Base-by-base conservation (phyloP, 2,888 invertebrate species). In the Thalpophila matura region DNA sequence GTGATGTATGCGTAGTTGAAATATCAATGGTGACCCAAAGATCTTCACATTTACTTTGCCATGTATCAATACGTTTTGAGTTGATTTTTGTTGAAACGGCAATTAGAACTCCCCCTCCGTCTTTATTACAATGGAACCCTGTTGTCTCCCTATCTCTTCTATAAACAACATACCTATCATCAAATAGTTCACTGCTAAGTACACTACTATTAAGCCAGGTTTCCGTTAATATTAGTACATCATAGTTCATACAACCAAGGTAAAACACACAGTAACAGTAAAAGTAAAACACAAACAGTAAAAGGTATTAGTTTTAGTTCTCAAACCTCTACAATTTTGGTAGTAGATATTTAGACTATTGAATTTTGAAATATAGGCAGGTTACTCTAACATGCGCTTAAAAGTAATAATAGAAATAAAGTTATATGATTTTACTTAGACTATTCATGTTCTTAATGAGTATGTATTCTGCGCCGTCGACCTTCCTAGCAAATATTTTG, bases 21-120 rank as follows among this genome's bases (percentile, higher is more conserved):
- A 46, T 33, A 18, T 57, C 57, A 1, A 63, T 14, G n/a, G 45
- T 53, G 4, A 63, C 57, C 63, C 57, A 63, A n/a, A 63, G 24
- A 18, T 63, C 63, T 37, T 63, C 63, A 26, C 57, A 63, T 2
- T 14, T 47, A 63, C 62, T 63, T 42, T 51, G 33, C 62, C 62
- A 63, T 10, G n/a, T 18, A 1, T 29, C 42, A 10, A 63, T 22
- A 9, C 53, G 53, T 2, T 10, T 16, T 2, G 63, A 57, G 22
- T 53, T 46, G 10, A 42, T n/a, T 24, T 29, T 40, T 37, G 29
- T 63, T 18, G 20, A 14, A 3, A 63, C 49, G 2, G 57, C 63
- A 6, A 57, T 63, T 1, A 63, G 6, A 1, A 60, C 53, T 24
- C 57, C 57, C 0, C 57, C 57, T 3, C 49, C 54, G 0, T 55